A percentile compares a stretch with the other conserved stretches of the same genome.
These are phyloP conservation scores for Stenurella melanura DNA, from an alignment of 2,888 invertebrate species.

Conservation along the genomic window DNA sequence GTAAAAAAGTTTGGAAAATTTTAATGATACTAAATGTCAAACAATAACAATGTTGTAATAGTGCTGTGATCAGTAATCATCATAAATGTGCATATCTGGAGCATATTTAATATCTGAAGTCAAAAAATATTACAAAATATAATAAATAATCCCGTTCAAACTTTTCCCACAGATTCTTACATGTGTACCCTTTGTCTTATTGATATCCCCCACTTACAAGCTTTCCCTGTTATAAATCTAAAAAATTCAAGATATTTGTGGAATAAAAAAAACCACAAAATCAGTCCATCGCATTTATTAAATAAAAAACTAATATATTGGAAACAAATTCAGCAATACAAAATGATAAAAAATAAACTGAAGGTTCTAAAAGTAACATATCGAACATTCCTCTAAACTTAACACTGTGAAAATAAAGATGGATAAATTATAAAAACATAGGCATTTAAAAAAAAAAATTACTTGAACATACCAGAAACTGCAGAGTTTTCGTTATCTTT, in stretches of 20 bases:
- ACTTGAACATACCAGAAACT: conserved; percentile 33
- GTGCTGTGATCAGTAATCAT: too few relatives aligned
- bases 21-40: too few relatives aligned
- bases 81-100: too few relatives aligned
- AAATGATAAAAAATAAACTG: not conserved
- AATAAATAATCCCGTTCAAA: too few relatives aligned
- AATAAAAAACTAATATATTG: not conserved
- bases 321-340: not conserved
- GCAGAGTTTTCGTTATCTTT: not conserved
- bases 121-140: too few relatives aligned
- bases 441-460: not conserved
- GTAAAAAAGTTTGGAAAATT: too few relatives aligned
- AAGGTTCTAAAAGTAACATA: not conserved
- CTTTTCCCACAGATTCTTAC: too few relatives aligned
- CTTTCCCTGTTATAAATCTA: too few relatives aligned
- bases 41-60: too few relatives aligned
- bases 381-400: not conserved
- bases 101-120: too few relatives aligned
- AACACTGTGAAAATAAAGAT: not conserved
- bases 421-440: not conserved
- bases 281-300: not conserved
- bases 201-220: too few relatives aligned
- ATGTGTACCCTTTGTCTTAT: too few relatives aligned
- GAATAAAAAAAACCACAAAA: not conserved
- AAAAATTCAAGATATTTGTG: not conserved